Evolutionary conservation across 64 coral and sea anemone genomes (phyloP), one percentile per base, ranked within the genome.

Genomic region (Montipora cactus): DNA sequence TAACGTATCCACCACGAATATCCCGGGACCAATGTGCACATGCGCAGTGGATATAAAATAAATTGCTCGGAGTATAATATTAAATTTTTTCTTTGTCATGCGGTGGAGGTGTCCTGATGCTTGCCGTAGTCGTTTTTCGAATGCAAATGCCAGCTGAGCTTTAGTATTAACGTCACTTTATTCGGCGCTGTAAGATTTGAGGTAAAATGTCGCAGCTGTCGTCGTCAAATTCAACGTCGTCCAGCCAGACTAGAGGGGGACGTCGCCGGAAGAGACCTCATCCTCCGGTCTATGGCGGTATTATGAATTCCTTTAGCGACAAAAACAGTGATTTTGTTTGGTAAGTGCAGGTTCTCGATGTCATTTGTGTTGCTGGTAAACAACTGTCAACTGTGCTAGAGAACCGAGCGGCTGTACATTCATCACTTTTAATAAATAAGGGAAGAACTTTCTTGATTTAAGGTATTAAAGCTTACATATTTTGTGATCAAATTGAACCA

Each of bases 251-350:
- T 80, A 89, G 92, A 50, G 87, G 71, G 28, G 84, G 92, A 69
- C 89, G 95, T 79, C 90, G 98, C 25, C 94, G 94, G 20, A 99
- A 99, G 46, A 91, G 98, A 86, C 98, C 98, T 51, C 98, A 99
- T 99, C 98, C 98, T 51, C 98, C 98, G 37, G 96, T 99, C 50
- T 96, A 99, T 89, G 95, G 95, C 58, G 98, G 98, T 9, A 96
- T 99, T 78, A 89, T 83, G 87, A 96, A 99, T 74, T 96, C 95
- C 76, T 99, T 99, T 80, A 99, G 98, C 79, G 95, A 99, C 80
- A 96, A 90, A 76, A 96, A 96, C 92, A 99, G 98, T 51, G 98
- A 99, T 80, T 99, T 96, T 84, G 94, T 99, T 79, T 99, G 98
- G 98, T 99, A 89, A 95, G 95, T 83, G 12, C 13, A 81, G 19